phyloP scores from a whole-genome alignment of 2,888 invertebrate species.

The Netelia virgata region DNA sequence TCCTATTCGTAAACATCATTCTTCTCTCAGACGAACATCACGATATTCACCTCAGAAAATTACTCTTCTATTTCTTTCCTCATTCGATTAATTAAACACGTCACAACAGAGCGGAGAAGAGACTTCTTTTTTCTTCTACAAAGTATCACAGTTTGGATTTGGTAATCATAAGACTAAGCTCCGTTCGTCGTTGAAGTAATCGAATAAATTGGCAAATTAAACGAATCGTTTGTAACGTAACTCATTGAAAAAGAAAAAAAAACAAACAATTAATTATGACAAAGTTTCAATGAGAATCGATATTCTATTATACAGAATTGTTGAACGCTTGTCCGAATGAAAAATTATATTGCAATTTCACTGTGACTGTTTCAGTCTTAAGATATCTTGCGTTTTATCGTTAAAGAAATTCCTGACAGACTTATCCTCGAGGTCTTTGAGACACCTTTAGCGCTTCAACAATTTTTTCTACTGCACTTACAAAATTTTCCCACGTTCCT shows the following conservation, averaged over 20 bases:
- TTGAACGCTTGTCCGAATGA: not conserved
- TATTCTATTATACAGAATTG: slow-evolving; percentile 9
- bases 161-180: slow-evolving; percentile 63
- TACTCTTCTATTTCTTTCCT: slow-evolving; percentile 16
- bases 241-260: slow-evolving; percentile 27
- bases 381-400: slow-evolving; percentile 19
- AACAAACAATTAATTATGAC: not conserved
- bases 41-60: slow-evolving; percentile 49
- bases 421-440: slow-evolving; percentile 34
- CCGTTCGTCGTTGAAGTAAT: slow-evolving; percentile 54
- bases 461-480: slow-evolving; percentile 58
- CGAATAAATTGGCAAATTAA: slow-evolving; percentile 23
- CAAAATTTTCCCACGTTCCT: slow-evolving; percentile 30
- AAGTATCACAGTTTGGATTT: slow-evolving; percentile 69
- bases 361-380: slow-evolving; percentile 3
- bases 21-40: slow-evolving; percentile 55
- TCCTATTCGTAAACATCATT: slow-evolving; percentile 26
- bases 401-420: slow-evolving; percentile 42
- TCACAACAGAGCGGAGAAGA: slow-evolving; percentile 52
- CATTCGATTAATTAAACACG: slow-evolving; percentile 56
- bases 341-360: slow-evolving; percentile 39
- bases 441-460: slow-evolving; percentile 38
- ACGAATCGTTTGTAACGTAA: slow-evolving; percentile 18
- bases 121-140: slow-evolving; percentile 40
- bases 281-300: not conserved